These are phyloP conservation scores for Cydia splendana DNA, from an alignment of 1,140 invertebrate species.

Conservation along the genomic window DNA sequence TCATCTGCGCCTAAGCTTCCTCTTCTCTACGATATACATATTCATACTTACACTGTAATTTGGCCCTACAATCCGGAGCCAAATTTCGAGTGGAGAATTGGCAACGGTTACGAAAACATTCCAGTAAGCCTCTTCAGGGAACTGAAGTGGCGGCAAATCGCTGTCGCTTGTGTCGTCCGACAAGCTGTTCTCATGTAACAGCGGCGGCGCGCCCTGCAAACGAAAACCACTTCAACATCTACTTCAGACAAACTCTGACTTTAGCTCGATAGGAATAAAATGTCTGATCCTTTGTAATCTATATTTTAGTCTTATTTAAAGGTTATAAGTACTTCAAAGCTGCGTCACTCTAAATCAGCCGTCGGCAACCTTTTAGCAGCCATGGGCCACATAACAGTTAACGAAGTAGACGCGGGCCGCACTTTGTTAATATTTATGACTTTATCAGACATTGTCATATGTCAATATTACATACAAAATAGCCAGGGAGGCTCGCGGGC, in stretches of 20 bases:
- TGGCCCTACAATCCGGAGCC: conserved; percentile 79
- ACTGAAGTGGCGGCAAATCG: conserved; percentile 70
- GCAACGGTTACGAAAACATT: conserved; percentile 80
- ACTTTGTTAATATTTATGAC: no score
- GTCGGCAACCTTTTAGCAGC: no score
- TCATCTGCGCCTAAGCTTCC: no score
- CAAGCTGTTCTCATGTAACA: conserved; percentile 40
- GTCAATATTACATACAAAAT: no score
- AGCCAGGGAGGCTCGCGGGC: no score
- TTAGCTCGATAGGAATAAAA: background rate
- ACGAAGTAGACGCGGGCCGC: no score
- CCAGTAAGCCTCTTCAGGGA: conserved; percentile 79
- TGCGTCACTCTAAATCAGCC: background rate
- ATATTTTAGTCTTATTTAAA: background rate
- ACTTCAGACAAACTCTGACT: background rate
- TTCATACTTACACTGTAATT: conserved; percentile 78
- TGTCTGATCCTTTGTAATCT: background rate
- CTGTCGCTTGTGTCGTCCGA: conserved; percentile 61
- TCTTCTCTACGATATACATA: conserved; percentile 4
- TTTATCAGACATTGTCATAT: no score
- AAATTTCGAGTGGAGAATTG: conserved; percentile 79
- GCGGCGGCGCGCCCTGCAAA: conserved; percentile 46
- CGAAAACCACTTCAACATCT: conserved; percentile 28
- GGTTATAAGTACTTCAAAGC: background rate
- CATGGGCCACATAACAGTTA: no score